Evolutionary conservation across 2,113 vertebrate genomes (phyloP), one percentile per base, ranked within the genome.

Genomic region (Hyperopisus bebe): DNA sequence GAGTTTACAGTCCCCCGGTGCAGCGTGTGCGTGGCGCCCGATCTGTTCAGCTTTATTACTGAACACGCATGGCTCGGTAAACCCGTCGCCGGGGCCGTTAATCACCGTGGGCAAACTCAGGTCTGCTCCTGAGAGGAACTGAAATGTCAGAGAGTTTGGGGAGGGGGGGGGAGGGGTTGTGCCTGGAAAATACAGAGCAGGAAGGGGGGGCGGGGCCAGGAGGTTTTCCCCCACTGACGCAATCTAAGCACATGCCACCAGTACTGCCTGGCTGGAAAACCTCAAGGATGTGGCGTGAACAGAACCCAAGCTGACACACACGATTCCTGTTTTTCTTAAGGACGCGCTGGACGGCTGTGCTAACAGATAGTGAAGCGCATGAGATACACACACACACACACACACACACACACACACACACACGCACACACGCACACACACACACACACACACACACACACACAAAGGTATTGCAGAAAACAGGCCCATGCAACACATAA

Each of bases 171-270:
- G 80, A 48, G 47, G 47, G 47, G 83, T 21, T 47, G 53, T n/a
- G 55, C 0, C 55, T 62, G 24, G 48, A 55, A 66, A 77, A 42
- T 10, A 47, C 74, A 66, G 53, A 74, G 39, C 51, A 35, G 24
- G 83, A 44, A 51, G 55, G 66, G 21, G n/a, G 17, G 88, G 51
- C 27, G 44, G 62, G 83, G 53, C n/a, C 27, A 0, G 19, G 62
- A 53, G 39, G 87, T 15, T 50, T 48, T 48, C 42, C 82, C 70
- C 82, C n/a, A 90, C 91, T 93, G 92, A 93, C 92, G 92, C 92
- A 93, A 92, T 92, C 90, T 90, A 89, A 89, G 91, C 90, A 88
- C 83, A 82, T 58, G 48, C 80, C 88, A 51, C 70, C 86, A 89
- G 91, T 92, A 92, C 80, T 90, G 89, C 87, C 92, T 47, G 83